These are phyloP conservation scores for Mastomys coucha DNA, from an alignment of 2,113 vertebrate genomes.

Conservation along the genomic window DNA sequence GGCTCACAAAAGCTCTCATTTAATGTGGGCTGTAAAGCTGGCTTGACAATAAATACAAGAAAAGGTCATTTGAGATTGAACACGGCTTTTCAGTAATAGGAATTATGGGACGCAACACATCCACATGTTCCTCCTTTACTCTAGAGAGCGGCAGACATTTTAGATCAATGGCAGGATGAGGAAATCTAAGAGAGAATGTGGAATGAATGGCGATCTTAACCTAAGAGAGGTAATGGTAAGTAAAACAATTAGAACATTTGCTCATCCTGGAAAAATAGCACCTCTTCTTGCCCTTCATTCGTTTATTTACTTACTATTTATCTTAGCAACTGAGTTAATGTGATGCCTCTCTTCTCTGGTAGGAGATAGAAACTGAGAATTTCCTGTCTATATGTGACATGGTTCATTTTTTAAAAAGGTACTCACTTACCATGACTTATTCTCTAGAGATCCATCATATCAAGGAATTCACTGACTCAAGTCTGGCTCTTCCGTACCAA, in stretches of 20 bases:
- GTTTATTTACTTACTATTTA: neutral
- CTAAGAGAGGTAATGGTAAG: constrained; percentile 4
- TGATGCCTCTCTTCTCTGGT: neutral
- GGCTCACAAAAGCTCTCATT: constrained; percentile 76
- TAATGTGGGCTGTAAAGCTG: constrained; percentile 73
- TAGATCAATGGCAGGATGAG: constrained; percentile 71
- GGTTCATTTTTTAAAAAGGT: neutral
- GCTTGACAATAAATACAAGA: constrained; percentile 80
- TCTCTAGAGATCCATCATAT: constrained; percentile 39
- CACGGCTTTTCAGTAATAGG: constrained; percentile 81
- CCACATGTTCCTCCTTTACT: constrained; percentile 69
- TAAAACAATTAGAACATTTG: constrained; percentile 54
- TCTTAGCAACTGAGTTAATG: constrained; percentile 9
- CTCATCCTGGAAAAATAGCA: neutral
- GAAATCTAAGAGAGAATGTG: constrained; percentile 67
- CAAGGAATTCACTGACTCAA: neutral
- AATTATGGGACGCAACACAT: constrained; percentile 78
- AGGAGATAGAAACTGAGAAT: constrained; percentile 45
- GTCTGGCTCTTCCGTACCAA: constrained; percentile 4
- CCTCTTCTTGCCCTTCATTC: neutral
- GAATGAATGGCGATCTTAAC: constrained; percentile 55
- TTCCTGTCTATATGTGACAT: neutral
- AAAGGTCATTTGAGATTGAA: constrained; percentile 86
- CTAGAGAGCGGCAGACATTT: constrained; percentile 71
- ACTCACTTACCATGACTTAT: neutral